Conservation (phyloP, 30 jellyfish, hydroid and myxozoan genomes). For the Cassiopea andromeda region DNA sequence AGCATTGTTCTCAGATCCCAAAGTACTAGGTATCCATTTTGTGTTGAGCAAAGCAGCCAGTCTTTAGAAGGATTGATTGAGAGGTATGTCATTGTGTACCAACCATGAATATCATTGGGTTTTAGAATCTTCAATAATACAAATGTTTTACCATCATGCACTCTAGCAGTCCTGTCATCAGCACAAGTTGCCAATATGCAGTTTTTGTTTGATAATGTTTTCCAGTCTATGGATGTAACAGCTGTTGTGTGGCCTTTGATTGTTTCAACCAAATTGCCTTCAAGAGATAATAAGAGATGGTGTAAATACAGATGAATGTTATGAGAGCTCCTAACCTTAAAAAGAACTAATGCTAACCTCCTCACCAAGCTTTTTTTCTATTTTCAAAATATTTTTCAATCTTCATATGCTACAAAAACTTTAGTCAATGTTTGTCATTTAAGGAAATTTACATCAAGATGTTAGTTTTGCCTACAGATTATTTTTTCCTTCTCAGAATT, state of each 20-base stretch:
- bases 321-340: too few relatives aligned
- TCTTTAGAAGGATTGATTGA: slow-evolving; percentile 63
- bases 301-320: background rate
- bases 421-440: too few relatives aligned
- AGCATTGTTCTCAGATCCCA: slow-evolving; percentile 69
- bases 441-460: too few relatives aligned
- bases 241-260: slow-evolving; percentile 93
- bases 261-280: slow-evolving; percentile 62
- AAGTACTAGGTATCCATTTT: slow-evolving; percentile 84
- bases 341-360: too few relatives aligned
- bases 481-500: too few relatives aligned
- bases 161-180: slow-evolving; percentile 92
- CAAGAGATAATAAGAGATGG: background rate
- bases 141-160: slow-evolving; percentile 77
- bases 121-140: slow-evolving; percentile 40
- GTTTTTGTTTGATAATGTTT: slow-evolving; percentile 19
- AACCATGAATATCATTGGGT: slow-evolving; percentile 80
- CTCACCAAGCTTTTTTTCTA: too few relatives aligned
- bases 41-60: slow-evolving; percentile 77
- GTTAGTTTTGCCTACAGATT: too few relatives aligned
- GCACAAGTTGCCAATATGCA: slow-evolving; percentile 89
- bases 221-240: slow-evolving; percentile 95
- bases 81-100: slow-evolving; percentile 90
- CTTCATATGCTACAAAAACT: too few relatives aligned
- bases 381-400: too few relatives aligned